Evolutionary conservation across 2,888 invertebrate species (phyloP).

Genomic region (Ecdyonurus torrentis): DNA sequence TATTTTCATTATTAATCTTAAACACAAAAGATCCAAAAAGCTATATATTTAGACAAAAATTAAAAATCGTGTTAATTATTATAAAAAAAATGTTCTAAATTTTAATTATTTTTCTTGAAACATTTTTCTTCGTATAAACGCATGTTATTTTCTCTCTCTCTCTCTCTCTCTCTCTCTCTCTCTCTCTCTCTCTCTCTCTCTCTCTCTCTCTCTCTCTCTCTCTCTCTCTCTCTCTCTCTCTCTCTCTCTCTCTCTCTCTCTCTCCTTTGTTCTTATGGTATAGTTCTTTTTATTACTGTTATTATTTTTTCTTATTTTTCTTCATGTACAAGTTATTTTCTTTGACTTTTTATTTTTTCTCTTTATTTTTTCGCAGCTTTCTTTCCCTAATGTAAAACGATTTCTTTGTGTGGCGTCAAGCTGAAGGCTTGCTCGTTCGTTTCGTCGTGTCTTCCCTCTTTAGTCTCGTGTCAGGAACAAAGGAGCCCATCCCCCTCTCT

Average conservation of each 20-base stretch:
- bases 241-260: too few relatives aligned
- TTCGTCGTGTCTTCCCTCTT: neutral
- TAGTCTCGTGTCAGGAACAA: neutral
- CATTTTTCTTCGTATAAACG: neutral
- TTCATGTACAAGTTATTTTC: neutral
- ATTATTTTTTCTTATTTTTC: neutral
- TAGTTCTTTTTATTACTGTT: neutral
- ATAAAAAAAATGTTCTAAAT: too few relatives aligned
- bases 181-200: too few relatives aligned
- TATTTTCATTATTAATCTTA: too few relatives aligned
- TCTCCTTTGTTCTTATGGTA: neutral
- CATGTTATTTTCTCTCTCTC: too few relatives aligned
- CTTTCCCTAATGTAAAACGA: neutral
- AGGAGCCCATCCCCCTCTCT: neutral
- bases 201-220: too few relatives aligned
- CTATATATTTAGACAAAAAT: too few relatives aligned
- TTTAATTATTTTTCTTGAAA: too few relatives aligned
- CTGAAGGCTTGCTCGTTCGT: neutral
- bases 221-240: too few relatives aligned
- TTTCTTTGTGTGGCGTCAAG: neutral
- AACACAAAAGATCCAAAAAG: too few relatives aligned
- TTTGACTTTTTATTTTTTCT: neutral
- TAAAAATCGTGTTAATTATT: too few relatives aligned
- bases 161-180: too few relatives aligned
- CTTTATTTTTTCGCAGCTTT: neutral